Evolutionary conservation across 2,113 vertebrate species (phyloP), one percentile per base, ranked within the genome.

Genomic region (Anoplopoma fimbria): DNA sequence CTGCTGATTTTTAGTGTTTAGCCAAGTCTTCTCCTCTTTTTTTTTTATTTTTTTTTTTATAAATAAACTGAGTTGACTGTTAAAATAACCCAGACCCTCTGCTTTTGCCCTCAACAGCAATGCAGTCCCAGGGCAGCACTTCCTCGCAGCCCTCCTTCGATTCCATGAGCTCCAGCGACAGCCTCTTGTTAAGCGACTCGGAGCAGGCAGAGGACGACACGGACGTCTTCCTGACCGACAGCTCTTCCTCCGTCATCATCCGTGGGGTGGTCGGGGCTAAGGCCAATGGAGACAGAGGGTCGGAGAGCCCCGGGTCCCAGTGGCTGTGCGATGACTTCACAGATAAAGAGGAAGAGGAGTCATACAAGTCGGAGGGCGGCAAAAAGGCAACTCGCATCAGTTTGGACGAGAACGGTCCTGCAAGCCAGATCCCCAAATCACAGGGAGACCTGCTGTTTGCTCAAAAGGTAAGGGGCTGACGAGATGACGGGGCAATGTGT

Each of bases 361-460:
- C 47, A 0, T 84, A 82, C 71, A 68, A 78, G 79, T 76, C 69
- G n/a, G 73, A 69, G 61, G 76, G 55, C 4, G 34, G 34, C 13
- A 13, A 77, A 70, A 91, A 87, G 36, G 38, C 15, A 1, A 65
- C 78, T 33, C 69, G 2, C 23, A 21, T 57, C 33, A 9, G 55
- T 53, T 23, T 69, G 38, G 78, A 45, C 0, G 19, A 82, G 42
- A 68, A 21, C 4, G 74, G 72, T 47, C 64, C 65, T 0, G 12
- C 53, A 0, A 55, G 57, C 31, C 80, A 81, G 47, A 81, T 69
- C 0, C 51, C 70, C 1, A 75, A 86, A 67, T 95, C 95, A 0
- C 92, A 96, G 4, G 96, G 96, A 34, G 97, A 98, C 71, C 86
- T 93, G 36, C 90, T 97, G 14, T 99, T 99, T 74, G 96, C 97